These are phyloP conservation scores for Uloborus diversus DNA, from an alignment of 1,140 invertebrate species.

Conservation along the genomic window DNA sequence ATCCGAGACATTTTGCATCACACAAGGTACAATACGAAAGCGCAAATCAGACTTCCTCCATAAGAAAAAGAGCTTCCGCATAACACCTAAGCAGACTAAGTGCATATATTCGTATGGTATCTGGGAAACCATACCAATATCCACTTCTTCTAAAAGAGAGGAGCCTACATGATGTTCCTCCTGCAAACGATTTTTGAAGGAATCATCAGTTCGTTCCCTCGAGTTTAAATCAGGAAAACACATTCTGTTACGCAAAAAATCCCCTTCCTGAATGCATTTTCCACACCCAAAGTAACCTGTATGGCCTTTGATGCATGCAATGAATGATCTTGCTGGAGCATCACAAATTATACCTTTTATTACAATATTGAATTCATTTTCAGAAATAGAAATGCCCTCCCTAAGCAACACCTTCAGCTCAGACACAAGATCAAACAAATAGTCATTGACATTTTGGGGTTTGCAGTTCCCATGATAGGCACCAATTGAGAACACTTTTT, in stretches of 20 bases:
- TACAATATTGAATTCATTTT: background rate
- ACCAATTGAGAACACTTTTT: background rate
- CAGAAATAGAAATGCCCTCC: background rate
- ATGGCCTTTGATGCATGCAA: background rate
- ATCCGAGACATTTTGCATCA: background rate
- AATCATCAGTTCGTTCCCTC: background rate
- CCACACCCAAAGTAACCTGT: background rate
- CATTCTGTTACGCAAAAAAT: background rate
- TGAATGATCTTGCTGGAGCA: background rate
- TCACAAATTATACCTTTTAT: background rate
- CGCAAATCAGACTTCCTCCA: background rate
- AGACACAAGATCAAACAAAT: background rate
- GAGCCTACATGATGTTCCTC: constrained; percentile 1
- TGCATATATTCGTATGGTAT: constrained; percentile 4
- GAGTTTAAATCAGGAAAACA: constrained; percentile 1
- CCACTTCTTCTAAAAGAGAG: background rate
- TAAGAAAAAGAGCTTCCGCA: background rate
- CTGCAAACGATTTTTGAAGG: background rate
- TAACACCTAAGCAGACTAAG: background rate
- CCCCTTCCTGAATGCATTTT: background rate
- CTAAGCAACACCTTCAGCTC: background rate
- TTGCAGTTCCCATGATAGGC: background rate
- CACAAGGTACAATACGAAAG: background rate
- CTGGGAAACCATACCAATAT: constrained; percentile 12
- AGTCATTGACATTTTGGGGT: background rate